Percentiles rank a stretch among this genome's conserved stretches.
Conservation (phyloP, 2,113 vertebrate species). For the Sigmodon hispidus region DNA sequence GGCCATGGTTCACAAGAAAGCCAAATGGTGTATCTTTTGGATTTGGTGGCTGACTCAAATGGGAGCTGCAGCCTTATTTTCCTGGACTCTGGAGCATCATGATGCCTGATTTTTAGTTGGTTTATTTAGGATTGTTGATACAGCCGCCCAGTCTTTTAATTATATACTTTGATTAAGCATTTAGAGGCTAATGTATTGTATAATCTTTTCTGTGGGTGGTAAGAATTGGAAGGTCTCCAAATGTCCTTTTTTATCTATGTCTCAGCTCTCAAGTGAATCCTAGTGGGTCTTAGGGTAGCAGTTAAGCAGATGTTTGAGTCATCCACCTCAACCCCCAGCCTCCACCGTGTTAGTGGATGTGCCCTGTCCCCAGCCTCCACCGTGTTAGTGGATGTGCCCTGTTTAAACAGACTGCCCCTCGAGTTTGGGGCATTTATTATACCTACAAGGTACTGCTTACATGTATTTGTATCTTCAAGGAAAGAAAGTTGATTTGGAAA, state of each 20-base stretch:
- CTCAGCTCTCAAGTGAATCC: constrained; percentile 39
- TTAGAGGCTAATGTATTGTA: constrained; percentile 36
- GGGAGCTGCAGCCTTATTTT: not conserved
- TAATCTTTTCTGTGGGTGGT: constrained; percentile 47
- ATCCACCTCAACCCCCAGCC: not conserved
- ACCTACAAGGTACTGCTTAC: constrained; percentile 7
- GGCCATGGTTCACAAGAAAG: not conserved
- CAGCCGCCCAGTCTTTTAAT: not conserved
- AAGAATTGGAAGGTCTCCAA: constrained; percentile 14
- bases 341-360: not conserved
- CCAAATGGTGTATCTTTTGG: not conserved
- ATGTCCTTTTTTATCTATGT: constrained; percentile 27
- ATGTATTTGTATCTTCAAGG: constrained; percentile 47
- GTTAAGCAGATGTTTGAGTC: not conserved
- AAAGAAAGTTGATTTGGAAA: constrained; percentile 52
- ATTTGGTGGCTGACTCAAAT: constrained; percentile 34
- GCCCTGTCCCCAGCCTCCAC: not conserved
- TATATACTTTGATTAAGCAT: constrained; percentile 45
- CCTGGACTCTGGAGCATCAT: constrained; percentile 6
- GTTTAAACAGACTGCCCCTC: constrained; percentile 18
- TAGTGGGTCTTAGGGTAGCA: not conserved
- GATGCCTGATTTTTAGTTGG: constrained; percentile 32
- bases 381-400: not conserved
- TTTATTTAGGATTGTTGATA: constrained; percentile 39
- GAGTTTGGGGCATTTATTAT: constrained; percentile 36